Evolutionary conservation across 2,113 vertebrate species (phyloP).

Genomic region (Lipotes vexillifer): DNA sequence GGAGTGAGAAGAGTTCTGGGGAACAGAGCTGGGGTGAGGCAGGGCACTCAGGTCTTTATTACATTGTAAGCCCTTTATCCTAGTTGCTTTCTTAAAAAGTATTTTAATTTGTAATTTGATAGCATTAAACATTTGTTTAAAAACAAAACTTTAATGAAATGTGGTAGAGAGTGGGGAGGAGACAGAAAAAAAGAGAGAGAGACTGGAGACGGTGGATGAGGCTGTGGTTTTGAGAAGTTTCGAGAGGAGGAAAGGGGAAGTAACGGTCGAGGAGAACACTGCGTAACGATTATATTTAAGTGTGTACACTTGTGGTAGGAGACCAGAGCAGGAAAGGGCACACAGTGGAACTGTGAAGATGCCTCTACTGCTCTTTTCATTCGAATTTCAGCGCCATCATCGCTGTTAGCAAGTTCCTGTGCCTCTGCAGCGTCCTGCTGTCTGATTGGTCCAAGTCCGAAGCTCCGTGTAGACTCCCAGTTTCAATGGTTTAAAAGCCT

Average conservation of each 20-base stretch:
- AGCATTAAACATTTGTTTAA: neutral
- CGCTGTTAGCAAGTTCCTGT: accelerated
- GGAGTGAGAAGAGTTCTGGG: neutral
- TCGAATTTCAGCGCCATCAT: accelerated
- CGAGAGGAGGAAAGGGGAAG: too few species aligned
- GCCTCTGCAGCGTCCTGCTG: accelerated
- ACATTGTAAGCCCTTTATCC: neutral
- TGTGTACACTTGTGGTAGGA: accelerated
- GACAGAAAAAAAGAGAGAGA: neutral
- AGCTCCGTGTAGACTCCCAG: neutral
- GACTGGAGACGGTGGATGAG: too few species aligned
- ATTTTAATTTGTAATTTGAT: neutral
- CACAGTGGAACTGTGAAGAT: accelerated
- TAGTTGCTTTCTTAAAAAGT: neutral
- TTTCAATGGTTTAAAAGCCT: neutral
- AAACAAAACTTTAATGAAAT: neutral
- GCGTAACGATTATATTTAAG: neutral
- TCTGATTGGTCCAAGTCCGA: neutral
- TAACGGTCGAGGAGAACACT: accelerated
- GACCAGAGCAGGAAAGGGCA: neutral
- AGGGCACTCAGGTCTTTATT: neutral
- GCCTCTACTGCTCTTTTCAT: too few species aligned
- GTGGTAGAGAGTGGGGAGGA: neutral
- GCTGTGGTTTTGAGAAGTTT: neutral
- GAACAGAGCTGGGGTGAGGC: neutral